Evolutionary conservation across 2,888 invertebrate genomes (phyloP), one percentile per base, ranked within the genome.

Genomic region (Erebia epiphron): DNA sequence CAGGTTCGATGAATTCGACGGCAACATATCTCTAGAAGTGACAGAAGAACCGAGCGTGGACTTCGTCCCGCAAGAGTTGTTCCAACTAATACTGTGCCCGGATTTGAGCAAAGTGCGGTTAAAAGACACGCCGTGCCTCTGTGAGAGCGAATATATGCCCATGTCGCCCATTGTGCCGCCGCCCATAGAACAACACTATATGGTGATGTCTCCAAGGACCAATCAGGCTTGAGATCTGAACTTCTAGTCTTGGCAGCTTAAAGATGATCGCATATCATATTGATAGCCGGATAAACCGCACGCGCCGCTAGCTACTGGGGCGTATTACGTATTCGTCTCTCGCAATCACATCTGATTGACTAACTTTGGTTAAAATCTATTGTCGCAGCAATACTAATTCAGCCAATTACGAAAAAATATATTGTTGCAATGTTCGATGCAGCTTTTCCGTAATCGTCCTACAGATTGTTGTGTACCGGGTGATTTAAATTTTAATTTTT

Each of bases 141-240:
- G 76, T 1, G 93, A 93, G 72, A 83, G 85, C 16, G 89, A 89
- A 16, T 93, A 93, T 68, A 82, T 90, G 82, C 90, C 92, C 0
- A 91, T 93, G 92, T 90, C 92, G 7, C 92, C 93, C 0, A 82
- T 87, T 14, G 83, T 83, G 1, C 89, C 90, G 16, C 87, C 89
- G 26, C 84, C 86, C 1, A 78, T 86, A 5, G 91, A 90, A 49
- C 87, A 89, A 63, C 91, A 91, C 78, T 93, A 93, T 73, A 90
- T 91, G 56, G 87, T 87, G 16, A 93, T 93, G 92, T 90, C 91
- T 13, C 92, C 92, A 1, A 76, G 88, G 74, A 83, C 90, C 43
- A 86, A 91, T 71, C 80, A 86, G 75, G 90, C 90, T 72, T 90
- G 81, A 87, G 72, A 41, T 14, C 64, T 77, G 81, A 86, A 72